Evolutionary conservation across 2,888 invertebrate genomes (phyloP), one percentile per base, ranked within the genome.

Genomic region (Habrosyne pyritoides): DNA sequence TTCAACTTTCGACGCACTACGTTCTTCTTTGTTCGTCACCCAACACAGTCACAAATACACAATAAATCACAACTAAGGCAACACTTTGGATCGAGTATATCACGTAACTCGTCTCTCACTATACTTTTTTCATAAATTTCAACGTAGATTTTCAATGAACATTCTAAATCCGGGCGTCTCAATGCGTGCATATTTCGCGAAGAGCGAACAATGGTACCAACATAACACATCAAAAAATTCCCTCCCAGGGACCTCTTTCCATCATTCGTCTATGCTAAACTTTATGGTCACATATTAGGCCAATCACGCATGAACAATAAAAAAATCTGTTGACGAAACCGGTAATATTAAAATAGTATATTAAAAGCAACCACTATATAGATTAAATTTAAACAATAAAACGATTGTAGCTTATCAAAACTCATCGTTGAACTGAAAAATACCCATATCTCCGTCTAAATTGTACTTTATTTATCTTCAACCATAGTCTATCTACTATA

Each of bases 121-220:
- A 67, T 73, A 72, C 70, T 73, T 80, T 83, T 84, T 80, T 79
- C 73, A 79, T 80, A 65, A 70, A 81, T 71, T 86, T 87, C 79
- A 86, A 82, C 83, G 83, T 81, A 85, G 85, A 83, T 84, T 84
- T 91, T 88, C 79, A 88, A 87, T 80, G 88, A 88, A 91, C 85
- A 89, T 86, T 90, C 89, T 84, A 87, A 89, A 84, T 84, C 83
- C 85, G 82, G 87, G 92, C 92, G 91, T 92, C 90, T 70, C 91
- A 84, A 88, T 89, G 86, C 91, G 86, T 91, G 89, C 91, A 92
- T 84, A 85, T 91, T 91, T 91, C 92, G 90, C 88, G 89, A 88
- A 81, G 86, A 86, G 76, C 79, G 71, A 81, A 61, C 88, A 86
- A 71, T 82, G 69, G 67, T 87, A 75, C 90, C 93, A 92, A 91